Conservation (phyloP, 2,797 vertebrate species). For the Gallirallus australis region DNA sequence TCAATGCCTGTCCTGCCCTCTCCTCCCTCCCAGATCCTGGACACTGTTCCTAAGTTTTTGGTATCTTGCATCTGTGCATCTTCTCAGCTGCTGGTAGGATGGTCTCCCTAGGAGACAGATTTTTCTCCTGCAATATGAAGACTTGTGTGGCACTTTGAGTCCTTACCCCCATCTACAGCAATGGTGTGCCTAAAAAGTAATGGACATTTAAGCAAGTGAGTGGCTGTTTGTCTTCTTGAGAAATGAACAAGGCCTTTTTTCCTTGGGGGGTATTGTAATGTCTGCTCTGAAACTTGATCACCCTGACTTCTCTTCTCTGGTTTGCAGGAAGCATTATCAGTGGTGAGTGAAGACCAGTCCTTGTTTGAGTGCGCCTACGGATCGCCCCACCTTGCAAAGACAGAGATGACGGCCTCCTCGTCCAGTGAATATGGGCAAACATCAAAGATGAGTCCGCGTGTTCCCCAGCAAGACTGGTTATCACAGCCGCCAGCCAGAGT, state of each 20-base stretch:
- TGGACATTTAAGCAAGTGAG: not conserved
- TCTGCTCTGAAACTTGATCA: not conserved
- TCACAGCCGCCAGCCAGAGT: conserved; percentile 83
- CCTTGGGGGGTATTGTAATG: accelerated
- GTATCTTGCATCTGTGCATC: not conserved
- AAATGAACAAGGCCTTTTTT: not conserved
- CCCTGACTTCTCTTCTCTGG: not conserved
- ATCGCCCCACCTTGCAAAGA: conserved; percentile 83
- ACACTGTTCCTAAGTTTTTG: not conserved
- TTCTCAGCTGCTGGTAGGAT: not conserved
- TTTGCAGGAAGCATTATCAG: conserved; percentile 87
- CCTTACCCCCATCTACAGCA: not conserved
- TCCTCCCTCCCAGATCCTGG: not conserved
- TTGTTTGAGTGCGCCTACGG: conserved; percentile 90
- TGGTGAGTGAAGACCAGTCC: conserved; percentile 91
- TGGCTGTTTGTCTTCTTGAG: accelerated
- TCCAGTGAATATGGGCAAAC: conserved; percentile 88
- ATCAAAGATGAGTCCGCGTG: conserved; percentile 88
- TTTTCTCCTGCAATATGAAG: not conserved
- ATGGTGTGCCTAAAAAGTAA: not conserved
- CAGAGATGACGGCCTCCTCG: conserved; percentile 89
- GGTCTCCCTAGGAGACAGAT: not conserved
- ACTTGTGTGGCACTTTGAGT: accelerated
- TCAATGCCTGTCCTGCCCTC: not conserved
- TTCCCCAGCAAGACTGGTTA: conserved; percentile 89